Evolutionary conservation across 2,797 vertebrate species (phyloP), one percentile per base, ranked within the genome.

Genomic region (Pangasius krempfi): DNA sequence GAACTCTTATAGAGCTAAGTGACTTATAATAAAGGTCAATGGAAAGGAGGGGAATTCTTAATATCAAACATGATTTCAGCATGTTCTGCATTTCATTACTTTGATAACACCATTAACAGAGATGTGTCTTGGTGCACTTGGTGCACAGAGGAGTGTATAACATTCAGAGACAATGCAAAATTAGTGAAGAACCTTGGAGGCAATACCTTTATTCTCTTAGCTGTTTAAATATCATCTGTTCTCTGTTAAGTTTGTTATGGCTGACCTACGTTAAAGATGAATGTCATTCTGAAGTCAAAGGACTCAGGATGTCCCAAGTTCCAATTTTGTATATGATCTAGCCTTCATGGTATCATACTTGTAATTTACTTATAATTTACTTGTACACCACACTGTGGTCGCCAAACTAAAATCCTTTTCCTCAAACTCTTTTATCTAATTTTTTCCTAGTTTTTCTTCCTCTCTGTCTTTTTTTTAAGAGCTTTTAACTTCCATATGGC

Each of bases 401-500:
- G 22, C 22, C 22, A 80, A 18, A 58, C 78, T 37, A 81, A 58
- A 56, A 18, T 64, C 20, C 0, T 73, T 37, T 60, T 40, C 27
- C 47, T 56, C 0, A 56, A 37, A 37, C 81, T 60, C 37, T 70
- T 52, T 88, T 33, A 76, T 70, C 27, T 86, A 44, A 90, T 81
- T 78, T 82, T 47, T 90, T 85, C 76, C 84, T 86, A 52, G 30
- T 72, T 44, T 47, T 88, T 68, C 37, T 84, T 70, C 83, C 87
- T 0, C 3, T 33, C 80, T 76, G 81, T 87, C 3, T 14, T 89
- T 89, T 92, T 89, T 92, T 93, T 92, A 91, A 93, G 16, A 79
- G 81, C 91, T 95, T 95, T 95, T 91, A 95, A 94, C 91, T 92
- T 86, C 87, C 90, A 92, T 90, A 92, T 91, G 93, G 92, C 90